phyloP scores from a whole-genome alignment of 2,888 invertebrate genomes.

The Thalpophila matura region DNA sequence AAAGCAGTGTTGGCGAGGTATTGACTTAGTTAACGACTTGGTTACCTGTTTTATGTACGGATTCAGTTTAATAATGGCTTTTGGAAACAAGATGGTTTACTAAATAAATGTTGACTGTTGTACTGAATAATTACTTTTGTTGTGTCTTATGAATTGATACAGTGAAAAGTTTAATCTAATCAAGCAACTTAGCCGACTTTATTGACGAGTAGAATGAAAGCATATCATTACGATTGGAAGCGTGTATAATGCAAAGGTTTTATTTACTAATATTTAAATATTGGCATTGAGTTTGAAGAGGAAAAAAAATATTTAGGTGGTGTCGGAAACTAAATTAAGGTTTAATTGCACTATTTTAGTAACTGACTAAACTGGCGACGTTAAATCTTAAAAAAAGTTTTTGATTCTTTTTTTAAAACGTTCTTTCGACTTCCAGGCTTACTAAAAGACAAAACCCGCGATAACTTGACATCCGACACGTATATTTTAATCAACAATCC shows the following conservation, averaged over 20 bases:
- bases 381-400: neutral
- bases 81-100: constrained; percentile 23
- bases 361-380: neutral
- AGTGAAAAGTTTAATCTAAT: too few relatives aligned
- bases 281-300: too few relatives aligned
- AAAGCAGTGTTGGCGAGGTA: constrained; percentile 29
- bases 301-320: too few relatives aligned
- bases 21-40: constrained; percentile 49
- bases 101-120: constrained; percentile 11
- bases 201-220: too few relatives aligned
- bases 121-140: neutral
- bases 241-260: too few relatives aligned
- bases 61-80: constrained; percentile 33
- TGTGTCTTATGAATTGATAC: neutral
- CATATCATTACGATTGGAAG: too few relatives aligned
- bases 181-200: too few relatives aligned
- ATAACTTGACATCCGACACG: constrained; percentile 34
- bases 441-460: constrained; percentile 11
- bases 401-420: too few relatives aligned
- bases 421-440: neutral
- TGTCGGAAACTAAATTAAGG: too few relatives aligned
- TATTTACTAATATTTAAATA: too few relatives aligned
- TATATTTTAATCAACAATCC: constrained; percentile 66
- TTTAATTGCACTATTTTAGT: neutral
- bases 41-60: constrained; percentile 37